Conservation (phyloP, 2,888 invertebrate genomes). For the Hartigia nigra region DNA sequence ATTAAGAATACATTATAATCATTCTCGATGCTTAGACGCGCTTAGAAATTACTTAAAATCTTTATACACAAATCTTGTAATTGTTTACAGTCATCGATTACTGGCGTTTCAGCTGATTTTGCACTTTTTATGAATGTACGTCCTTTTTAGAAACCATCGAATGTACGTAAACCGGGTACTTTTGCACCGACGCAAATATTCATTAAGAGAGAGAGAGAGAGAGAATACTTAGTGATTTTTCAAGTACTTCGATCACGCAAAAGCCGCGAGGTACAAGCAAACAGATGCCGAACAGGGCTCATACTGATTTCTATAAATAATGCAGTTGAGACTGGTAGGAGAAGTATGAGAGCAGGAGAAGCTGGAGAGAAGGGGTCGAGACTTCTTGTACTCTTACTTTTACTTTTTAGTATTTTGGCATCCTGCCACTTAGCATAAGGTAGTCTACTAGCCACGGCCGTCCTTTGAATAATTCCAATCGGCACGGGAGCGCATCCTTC, state of each 20-base stretch:
- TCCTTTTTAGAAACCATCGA: not conserved
- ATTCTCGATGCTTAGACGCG: not conserved
- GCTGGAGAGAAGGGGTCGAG: constrained; percentile 10
- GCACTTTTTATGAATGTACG: not conserved
- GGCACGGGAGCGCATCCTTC: constrained; percentile 19
- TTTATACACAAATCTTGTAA: not conserved
- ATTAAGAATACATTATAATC: not conserved
- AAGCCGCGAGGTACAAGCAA: constrained; percentile 50
- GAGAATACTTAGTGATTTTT: constrained; percentile 16
- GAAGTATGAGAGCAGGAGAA: constrained; percentile 36
- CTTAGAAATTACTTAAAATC: not conserved
- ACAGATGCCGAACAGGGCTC: constrained; percentile 57
- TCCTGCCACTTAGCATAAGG: constrained; percentile 36
- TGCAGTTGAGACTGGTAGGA: constrained; percentile 50
- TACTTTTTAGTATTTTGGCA: constrained; percentile 55
- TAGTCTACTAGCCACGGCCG: constrained; percentile 7
- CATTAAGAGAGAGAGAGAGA: not conserved
- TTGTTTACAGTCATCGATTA: not conserved
- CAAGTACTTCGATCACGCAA: constrained; percentile 42
- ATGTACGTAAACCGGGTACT: not conserved
- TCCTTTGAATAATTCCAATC: constrained; percentile 19
- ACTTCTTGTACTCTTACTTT: constrained; percentile 38
- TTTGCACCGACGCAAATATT: not conserved
- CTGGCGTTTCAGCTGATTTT: not conserved
- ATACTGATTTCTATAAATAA: constrained; percentile 64